phyloP scores from a whole-genome alignment of 1,140 invertebrate species.

The Calephelis nemesis region DNA sequence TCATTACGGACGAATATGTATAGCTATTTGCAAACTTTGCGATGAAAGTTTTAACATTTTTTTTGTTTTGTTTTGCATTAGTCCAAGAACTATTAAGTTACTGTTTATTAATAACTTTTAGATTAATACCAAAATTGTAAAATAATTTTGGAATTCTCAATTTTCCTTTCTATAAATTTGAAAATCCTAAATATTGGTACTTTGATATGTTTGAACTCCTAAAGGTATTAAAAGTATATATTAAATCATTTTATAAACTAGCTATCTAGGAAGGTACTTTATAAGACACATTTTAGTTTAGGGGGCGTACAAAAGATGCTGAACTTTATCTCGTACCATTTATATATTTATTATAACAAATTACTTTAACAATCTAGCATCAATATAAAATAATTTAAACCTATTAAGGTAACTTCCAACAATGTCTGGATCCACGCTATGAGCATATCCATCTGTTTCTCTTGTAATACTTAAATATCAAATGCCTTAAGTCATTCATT shows the following conservation, averaged over 20 bases:
- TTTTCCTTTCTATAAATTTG: constrained; percentile 2
- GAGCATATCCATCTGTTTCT: background rate
- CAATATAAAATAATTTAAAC: constrained; percentile 74
- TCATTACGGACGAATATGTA: no score
- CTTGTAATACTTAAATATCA: constrained; percentile 26
- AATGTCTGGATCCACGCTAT: constrained; percentile 25
- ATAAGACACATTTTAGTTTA: constrained; percentile 72
- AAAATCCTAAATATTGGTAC: constrained; percentile 25
- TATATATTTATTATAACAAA: constrained; percentile 65
- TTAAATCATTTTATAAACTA: constrained; percentile 34
- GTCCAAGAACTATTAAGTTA: no score
- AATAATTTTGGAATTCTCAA: no score
- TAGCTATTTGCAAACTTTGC: no score
- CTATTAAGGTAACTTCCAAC: constrained; percentile 76
- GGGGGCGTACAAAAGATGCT: constrained; percentile 58
- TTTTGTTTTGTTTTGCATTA: no score
- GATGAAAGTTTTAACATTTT: no score
- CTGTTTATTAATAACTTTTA: no score
- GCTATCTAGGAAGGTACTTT: constrained; percentile 72
- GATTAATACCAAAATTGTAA: no score
- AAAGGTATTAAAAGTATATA: constrained; percentile 16
- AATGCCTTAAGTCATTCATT: constrained; percentile 59
- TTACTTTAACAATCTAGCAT: constrained; percentile 65
- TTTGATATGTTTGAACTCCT: constrained; percentile 53
- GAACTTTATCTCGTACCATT: constrained; percentile 71